Evolutionary conservation across 2,797 vertebrate species (phyloP).

Genomic region (Tamandua tetradactyla): DNA sequence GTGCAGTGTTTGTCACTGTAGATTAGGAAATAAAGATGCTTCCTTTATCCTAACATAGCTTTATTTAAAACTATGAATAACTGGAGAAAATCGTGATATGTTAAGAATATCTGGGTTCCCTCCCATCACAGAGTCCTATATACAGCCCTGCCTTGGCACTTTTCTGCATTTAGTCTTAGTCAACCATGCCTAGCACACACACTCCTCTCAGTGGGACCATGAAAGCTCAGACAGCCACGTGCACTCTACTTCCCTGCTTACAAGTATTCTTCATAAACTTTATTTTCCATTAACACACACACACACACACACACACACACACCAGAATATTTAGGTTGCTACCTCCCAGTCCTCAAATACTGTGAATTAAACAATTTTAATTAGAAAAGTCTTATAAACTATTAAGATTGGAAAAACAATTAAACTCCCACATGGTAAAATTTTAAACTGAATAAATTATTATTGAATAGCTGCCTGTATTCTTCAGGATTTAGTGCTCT

Average conservation of each 20-base stretch:
- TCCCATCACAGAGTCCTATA: too few species aligned
- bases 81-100: too few species aligned
- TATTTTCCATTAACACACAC: conserved; percentile 25
- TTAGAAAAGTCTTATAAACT: not conserved
- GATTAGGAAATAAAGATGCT: too few species aligned
- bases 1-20: too few species aligned
- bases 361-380: conserved; percentile 54
- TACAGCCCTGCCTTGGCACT: too few species aligned
- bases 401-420: not conserved
- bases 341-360: not conserved
- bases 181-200: too few species aligned
- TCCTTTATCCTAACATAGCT: conserved; percentile 25
- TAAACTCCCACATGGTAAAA: not conserved
- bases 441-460: conserved; percentile 49
- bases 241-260: not conserved
- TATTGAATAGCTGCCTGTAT: not conserved
- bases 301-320: not conserved
- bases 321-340: not conserved
- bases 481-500: not conserved
- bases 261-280: not conserved
- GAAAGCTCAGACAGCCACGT: not conserved
- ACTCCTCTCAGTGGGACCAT: not conserved
- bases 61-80: too few species aligned
- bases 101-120: too few species aligned
- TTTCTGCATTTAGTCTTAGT: too few species aligned